A percentile compares a stretch with the other conserved stretches of the same genome.
Conservation (phyloP, 64 coral and sea anemone species). For the Dendronephthya gigantea region DNA sequence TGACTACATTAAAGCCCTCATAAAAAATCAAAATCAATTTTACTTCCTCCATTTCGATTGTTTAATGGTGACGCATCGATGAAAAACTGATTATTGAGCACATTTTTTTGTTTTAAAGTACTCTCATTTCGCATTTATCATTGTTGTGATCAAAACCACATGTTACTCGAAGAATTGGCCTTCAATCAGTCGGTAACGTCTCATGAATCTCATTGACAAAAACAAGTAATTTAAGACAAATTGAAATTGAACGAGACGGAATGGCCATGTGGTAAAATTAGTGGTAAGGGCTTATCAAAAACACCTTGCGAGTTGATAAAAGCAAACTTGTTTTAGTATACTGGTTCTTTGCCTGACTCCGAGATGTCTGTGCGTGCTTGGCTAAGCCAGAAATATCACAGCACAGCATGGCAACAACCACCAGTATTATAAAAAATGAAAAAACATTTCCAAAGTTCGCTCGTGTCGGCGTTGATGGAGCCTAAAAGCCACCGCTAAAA, state of each 20-base stretch:
- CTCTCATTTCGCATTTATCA: neutral
- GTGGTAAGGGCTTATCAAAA: too few species aligned
- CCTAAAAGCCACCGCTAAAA: neutral
- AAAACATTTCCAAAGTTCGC: neutral
- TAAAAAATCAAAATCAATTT: too few species aligned
- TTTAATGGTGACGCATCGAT: too few species aligned
- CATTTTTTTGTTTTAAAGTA: neutral
- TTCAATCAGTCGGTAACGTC: neutral
- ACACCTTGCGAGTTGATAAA: too few species aligned
- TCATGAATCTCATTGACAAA: neutral
- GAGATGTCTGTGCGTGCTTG: too few species aligned
- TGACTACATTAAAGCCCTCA: too few species aligned
- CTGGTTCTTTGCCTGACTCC: too few species aligned
- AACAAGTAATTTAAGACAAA: neutral
- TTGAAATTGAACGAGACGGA: neutral
- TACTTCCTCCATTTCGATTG: too few species aligned
- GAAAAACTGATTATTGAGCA: neutral
- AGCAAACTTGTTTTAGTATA: too few species aligned
- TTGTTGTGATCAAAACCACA: neutral
- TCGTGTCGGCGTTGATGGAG: neutral
- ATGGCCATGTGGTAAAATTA: neutral
- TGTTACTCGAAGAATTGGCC: neutral
- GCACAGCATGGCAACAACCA: neutral
- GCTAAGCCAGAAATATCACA: neutral
- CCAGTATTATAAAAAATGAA: neutral